phyloP scores from a whole-genome alignment of 2,113 vertebrate species.

The Cochlearius cochlearius region DNA sequence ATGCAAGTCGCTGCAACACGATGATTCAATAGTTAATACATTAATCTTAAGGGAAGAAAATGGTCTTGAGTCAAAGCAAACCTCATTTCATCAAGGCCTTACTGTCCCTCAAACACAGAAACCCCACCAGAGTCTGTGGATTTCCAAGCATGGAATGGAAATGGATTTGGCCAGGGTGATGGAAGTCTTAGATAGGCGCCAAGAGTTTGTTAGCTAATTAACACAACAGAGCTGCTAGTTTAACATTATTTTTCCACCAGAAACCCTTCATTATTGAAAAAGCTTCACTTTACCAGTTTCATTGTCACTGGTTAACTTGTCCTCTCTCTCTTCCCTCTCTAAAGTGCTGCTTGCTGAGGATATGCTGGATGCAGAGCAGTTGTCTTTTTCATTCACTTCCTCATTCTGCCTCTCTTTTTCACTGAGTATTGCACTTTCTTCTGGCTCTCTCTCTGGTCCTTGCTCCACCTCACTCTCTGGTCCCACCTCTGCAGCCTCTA shows the following conservation, averaged over 20 bases:
- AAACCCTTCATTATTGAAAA: conserved; percentile 31
- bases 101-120: neutral
- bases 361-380: conserved; percentile 97
- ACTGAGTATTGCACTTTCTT: conserved; percentile 85
- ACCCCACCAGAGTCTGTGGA: neutral
- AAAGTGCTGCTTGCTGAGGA: conserved; percentile 97
- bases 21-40: neutral
- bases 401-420: conserved; percentile 97
- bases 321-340: conserved; percentile 94
- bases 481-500: conserved; percentile 51
- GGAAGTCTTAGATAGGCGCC: neutral
- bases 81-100: neutral
- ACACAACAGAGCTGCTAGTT: neutral
- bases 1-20: neutral
- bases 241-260: neutral
- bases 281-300: conserved; percentile 80
- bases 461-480: conserved; percentile 76
- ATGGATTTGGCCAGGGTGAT: neutral
- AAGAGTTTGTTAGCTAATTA: neutral
- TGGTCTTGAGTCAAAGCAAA: neutral
- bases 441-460: conserved; percentile 78
- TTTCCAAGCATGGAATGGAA: neutral
- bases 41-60: neutral
- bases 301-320: conserved; percentile 82
- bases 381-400: conserved; percentile 97